Evolutionary conservation across 2,888 invertebrate genomes (phyloP).

Genomic region (Cryptus armator): DNA sequence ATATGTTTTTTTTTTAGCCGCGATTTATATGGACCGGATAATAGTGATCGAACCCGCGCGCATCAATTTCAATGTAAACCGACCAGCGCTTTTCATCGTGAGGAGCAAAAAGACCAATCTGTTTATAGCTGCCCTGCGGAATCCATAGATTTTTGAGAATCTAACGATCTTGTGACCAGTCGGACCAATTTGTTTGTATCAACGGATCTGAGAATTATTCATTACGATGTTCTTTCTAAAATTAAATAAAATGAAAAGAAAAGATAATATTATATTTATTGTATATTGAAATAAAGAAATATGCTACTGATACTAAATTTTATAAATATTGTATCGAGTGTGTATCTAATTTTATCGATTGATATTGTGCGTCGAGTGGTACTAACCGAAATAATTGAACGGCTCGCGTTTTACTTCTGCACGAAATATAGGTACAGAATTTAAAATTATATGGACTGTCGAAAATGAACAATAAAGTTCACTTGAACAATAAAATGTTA

Average conservation of each 20-base stretch:
- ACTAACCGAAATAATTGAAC: neutral
- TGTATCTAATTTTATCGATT: too few relatives aligned
- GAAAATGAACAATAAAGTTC: too few relatives aligned
- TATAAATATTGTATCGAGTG: too few relatives aligned
- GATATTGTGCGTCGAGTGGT: neutral
- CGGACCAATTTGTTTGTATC: neutral
- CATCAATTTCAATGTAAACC: conserved; percentile 71
- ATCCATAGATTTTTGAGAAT: conserved; percentile 1
- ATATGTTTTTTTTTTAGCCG: conserved; percentile 9
- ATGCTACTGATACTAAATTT: too few relatives aligned
- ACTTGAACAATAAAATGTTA: too few relatives aligned
- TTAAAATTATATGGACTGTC: too few relatives aligned
- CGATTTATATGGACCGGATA: neutral
- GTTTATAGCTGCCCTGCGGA: conserved; percentile 56
- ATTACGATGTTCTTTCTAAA: neutral
- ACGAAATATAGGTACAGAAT: neutral
- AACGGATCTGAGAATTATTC: neutral
- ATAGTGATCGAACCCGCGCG: conserved; percentile 1
- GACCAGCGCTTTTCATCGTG: conserved; percentile 72
- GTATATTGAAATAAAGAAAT: too few relatives aligned
- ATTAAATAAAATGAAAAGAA: neutral
- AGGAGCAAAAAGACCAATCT: conserved; percentile 53
- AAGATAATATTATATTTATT: too few relatives aligned
- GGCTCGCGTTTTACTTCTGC: too few relatives aligned
- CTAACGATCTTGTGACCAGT: neutral